Conservation (phyloP, 2,797 vertebrate genomes). For the Danio albolineatus region DNA sequence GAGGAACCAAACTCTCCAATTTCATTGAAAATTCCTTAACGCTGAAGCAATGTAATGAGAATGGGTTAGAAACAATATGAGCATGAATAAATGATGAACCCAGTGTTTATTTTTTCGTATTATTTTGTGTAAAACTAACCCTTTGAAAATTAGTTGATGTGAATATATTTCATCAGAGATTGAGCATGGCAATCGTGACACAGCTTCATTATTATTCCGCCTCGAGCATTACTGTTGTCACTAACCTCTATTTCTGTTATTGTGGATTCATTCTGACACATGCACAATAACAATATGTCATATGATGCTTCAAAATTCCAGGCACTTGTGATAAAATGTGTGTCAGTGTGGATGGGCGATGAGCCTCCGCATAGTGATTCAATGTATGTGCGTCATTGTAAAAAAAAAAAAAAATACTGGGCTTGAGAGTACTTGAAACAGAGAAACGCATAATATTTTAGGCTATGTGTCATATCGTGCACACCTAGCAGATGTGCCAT, state of each 20-base stretch:
- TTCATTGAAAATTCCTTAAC: too few species aligned
- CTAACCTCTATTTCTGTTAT: background rate
- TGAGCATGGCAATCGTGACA: background rate
- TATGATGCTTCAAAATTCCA: background rate
- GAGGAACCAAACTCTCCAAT: too few species aligned
- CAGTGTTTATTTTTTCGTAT: background rate
- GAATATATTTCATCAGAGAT: background rate
- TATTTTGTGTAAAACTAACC: background rate
- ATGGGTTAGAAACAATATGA: too few species aligned
- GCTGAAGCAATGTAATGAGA: too few species aligned
- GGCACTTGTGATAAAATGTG: background rate
- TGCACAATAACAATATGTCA: background rate
- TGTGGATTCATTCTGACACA: background rate
- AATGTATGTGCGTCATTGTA: slow-evolving; percentile 7
- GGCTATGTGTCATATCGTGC: background rate
- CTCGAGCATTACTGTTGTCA: background rate
- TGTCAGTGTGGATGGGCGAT: background rate
- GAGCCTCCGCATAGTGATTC: slow-evolving; percentile 33
- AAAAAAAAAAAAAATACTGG: background rate
- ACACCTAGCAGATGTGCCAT: slow-evolving; percentile 1
- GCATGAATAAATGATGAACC: too few species aligned
- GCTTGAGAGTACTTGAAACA: background rate
- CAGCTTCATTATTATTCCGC: background rate
- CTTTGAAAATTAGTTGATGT: background rate
- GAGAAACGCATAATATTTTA: background rate